phyloP scores from a whole-genome alignment of 2,888 invertebrate genomes.

The Eledona agricola region DNA sequence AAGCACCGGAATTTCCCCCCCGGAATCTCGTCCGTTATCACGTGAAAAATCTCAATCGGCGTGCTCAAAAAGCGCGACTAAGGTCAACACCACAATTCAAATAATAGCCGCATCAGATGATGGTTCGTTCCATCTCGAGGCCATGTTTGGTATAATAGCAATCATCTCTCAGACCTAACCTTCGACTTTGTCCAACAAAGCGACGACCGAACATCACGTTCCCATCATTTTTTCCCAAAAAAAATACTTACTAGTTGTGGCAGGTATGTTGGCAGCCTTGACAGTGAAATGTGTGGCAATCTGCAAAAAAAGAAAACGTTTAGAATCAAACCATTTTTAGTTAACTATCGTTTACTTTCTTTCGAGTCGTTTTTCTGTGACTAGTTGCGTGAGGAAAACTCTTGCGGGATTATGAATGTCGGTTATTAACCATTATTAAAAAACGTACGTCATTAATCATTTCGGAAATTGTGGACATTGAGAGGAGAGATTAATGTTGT shows the following conservation, averaged over 20 bases:
- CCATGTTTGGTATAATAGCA: conserved; percentile 25
- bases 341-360: conserved; percentile 20
- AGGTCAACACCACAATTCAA: conserved; percentile 29
- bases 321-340: conserved; percentile 3
- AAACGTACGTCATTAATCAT: conserved; percentile 7
- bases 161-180: conserved; percentile 25
- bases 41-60: conserved; percentile 12
- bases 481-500: conserved; percentile 7
- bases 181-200: conserved; percentile 25
- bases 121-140: conserved; percentile 29
- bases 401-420: conserved; percentile 6
- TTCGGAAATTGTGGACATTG: conserved; percentile 6
- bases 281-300: conserved; percentile 46
- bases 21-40: background rate
- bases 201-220: conserved; percentile 8
- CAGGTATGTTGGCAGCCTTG: conserved; percentile 53
- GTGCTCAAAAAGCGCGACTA: conserved; percentile 21
- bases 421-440: conserved; percentile 13
- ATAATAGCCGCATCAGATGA: conserved; percentile 21
- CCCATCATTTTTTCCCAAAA: conserved; percentile 12
- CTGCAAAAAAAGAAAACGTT: conserved; percentile 42
- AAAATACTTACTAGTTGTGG: conserved; percentile 47
- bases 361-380: too few species aligned
- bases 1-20: background rate
- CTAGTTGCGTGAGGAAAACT: conserved; percentile 13